Conservation (phyloP, 2,888 invertebrate genomes). For the Melitaea athalia region DNA sequence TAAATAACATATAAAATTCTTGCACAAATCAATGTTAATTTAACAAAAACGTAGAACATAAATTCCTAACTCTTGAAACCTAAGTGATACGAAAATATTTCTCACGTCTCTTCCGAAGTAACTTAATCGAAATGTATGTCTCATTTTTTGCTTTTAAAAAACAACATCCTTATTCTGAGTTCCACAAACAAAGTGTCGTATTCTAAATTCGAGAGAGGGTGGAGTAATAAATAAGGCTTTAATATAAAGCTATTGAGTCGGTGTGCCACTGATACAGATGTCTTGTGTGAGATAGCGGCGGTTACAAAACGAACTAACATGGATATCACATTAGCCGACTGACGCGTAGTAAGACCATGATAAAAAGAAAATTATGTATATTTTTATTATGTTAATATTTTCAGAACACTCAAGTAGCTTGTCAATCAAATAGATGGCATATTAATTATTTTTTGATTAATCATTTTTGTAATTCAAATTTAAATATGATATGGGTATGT, state of each 20-base stretch:
- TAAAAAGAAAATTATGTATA: slow-evolving; percentile 43
- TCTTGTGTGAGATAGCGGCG: slow-evolving; percentile 73
- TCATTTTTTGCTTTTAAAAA: slow-evolving; percentile 40
- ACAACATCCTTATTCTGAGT: slow-evolving; percentile 45
- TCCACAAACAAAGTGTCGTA: slow-evolving; percentile 53
- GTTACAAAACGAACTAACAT: slow-evolving; percentile 71
- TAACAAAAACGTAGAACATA: background rate
- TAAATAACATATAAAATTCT: background rate
- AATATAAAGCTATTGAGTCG: slow-evolving; percentile 73
- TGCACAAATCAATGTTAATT: background rate
- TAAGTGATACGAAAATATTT: slow-evolving; percentile 11
- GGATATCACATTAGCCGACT: slow-evolving; percentile 77
- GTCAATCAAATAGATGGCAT: slow-evolving; percentile 21
- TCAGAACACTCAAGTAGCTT: slow-evolving; percentile 9
- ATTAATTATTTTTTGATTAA: slow-evolving; percentile 17
- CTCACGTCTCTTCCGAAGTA: slow-evolving; percentile 25
- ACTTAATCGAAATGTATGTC: slow-evolving; percentile 26
- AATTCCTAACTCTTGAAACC: background rate
- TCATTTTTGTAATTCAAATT: slow-evolving; percentile 7
- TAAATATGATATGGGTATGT: slow-evolving; percentile 3
- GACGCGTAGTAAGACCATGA: slow-evolving; percentile 54
- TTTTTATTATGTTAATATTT: slow-evolving; percentile 30
- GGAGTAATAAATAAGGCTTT: slow-evolving; percentile 73
- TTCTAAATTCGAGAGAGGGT: slow-evolving; percentile 64
- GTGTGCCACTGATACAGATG: slow-evolving; percentile 79